Evolutionary conservation across 2,797 vertebrate genomes (phyloP), one percentile per base, ranked within the genome.

Genomic region (Lindbergichthys nudifrons): DNA sequence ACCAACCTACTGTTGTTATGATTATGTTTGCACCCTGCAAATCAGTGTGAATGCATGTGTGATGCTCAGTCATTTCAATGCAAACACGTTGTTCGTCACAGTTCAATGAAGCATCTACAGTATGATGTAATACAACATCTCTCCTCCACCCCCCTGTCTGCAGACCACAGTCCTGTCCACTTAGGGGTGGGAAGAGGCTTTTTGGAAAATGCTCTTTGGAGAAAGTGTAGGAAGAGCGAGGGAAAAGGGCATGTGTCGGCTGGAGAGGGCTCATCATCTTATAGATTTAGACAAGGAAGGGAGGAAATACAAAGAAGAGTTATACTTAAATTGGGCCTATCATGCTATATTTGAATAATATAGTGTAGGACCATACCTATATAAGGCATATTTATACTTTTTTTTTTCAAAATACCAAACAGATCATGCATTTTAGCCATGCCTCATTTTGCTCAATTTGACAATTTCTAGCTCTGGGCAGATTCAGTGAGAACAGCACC

Each of bases 1-100:
- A 94, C 80, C 82, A 67, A 92, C 96, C 95, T 92, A 96, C 96
- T 82, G 86, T 13, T 42, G 59, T 51, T 65, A 58, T 51, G 67
- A 13, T 72, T 65, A 23, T 73, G 30, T 64, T 26, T 54, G 39
- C 21, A n/a, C 67, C 30, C 32, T 56, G 62, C 48, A 39, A 51
- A 48, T 41, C 18, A 26, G 4, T 5, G 16, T 45, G 32, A 32
- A 15, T 19, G 64, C 46, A 16, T 46, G 21, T n/a, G 23, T 51
- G 13, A 51, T 36, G 51, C 58, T 10, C 12, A 26, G 23, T 46
- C 32, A 59, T 56, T 51, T 48, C 13, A 47, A 3, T 30, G 46
- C 18, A 26, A 52, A 4, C 52, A 5, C 52, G 26, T 36, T 7
- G 18, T 59, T 65, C 51, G 50, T 62, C 26, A 21, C 39, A 48